phyloP scores from a whole-genome alignment of 2,797 vertebrate genomes.

The Myotis daubentonii region DNA sequence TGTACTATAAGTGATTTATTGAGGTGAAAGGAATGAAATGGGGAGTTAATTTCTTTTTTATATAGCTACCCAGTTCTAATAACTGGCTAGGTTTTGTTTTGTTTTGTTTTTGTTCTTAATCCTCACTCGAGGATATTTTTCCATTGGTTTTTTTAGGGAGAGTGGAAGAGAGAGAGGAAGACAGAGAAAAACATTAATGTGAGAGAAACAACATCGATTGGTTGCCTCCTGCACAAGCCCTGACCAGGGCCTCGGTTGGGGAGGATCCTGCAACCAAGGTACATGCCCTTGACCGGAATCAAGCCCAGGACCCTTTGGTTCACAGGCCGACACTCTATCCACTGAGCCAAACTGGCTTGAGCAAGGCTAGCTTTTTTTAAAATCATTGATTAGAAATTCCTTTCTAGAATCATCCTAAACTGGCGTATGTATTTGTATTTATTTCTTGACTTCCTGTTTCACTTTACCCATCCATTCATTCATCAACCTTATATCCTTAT shows the following conservation, averaged over 20 bases:
- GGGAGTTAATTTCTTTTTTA: not conserved
- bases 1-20: not conserved
- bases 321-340: not conserved
- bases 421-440: not conserved
- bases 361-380: not conserved
- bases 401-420: not conserved
- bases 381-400: not conserved
- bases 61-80: not conserved
- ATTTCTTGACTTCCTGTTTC: not conserved
- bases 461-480: not conserved
- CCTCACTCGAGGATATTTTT: too few species aligned
- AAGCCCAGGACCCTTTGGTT: not conserved
- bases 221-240: not conserved
- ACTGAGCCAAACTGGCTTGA: not conserved
- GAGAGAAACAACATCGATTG: not conserved
- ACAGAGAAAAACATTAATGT: too few species aligned
- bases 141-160: too few species aligned
- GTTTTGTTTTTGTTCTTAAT: too few species aligned
- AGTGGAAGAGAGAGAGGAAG: not conserved
- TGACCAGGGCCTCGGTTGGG: too few species aligned
- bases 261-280: not conserved
- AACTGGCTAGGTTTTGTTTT: not conserved
- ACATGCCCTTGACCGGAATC: not conserved
- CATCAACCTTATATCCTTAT: not conserved
- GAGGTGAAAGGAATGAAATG: not conserved